Evolutionary conservation across 2,797 vertebrate species (phyloP).

Genomic region (Cheirogaleus major): DNA sequence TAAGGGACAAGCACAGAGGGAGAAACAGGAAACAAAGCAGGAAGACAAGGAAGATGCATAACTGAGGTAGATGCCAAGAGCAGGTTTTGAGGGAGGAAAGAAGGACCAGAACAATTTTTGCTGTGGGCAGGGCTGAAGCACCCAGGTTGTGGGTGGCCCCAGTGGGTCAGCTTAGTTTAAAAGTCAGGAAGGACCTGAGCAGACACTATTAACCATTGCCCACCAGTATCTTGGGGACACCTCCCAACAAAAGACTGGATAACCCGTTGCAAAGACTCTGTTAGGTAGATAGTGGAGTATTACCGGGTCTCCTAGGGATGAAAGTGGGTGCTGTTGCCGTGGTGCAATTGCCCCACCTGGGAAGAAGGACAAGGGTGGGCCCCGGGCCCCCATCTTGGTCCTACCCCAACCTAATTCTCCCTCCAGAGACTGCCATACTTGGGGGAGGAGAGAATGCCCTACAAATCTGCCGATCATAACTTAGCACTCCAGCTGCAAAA

Average conservation of each 20-base stretch:
- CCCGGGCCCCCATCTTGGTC: no score
- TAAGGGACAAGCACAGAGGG: neutral
- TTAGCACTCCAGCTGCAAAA: no score
- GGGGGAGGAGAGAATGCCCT: no score
- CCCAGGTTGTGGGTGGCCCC: neutral
- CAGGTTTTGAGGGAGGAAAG: neutral
- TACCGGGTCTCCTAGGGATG: no score
- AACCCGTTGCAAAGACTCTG: neutral
- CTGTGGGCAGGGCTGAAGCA: neutral
- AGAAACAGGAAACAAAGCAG: neutral
- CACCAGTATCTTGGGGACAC: neutral
- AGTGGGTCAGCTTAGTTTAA: neutral
- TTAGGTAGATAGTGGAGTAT: neutral
- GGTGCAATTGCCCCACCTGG: no score
- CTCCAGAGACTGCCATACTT: no score
- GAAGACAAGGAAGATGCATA: neutral
- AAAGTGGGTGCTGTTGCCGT: no score
- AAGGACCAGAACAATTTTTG: neutral
- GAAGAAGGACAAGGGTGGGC: no score
- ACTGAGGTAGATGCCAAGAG: neutral
- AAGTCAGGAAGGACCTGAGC: neutral
- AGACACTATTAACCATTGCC: neutral
- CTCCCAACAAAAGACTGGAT: neutral
- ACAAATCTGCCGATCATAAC: no score
- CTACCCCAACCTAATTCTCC: no score